These are phyloP conservation scores for Pseudomyrmex pallidus DNA, from an alignment of 1,140 invertebrate species.

Conservation along the genomic window DNA sequence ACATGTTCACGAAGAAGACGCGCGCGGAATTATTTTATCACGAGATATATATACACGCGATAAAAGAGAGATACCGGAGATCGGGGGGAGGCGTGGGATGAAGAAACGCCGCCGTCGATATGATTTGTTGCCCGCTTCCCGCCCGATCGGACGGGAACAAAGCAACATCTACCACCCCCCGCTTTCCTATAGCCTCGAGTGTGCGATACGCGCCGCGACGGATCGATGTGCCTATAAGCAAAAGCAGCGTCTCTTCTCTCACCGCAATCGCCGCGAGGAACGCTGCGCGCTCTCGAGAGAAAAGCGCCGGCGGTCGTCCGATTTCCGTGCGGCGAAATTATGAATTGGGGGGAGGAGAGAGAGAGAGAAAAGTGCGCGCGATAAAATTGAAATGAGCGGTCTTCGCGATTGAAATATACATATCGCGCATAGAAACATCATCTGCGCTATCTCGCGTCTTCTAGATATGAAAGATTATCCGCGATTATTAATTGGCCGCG, in stretches of 20 bases:
- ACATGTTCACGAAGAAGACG: conserved; percentile 59
- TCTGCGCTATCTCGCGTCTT: not conserved
- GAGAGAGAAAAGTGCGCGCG: conserved; percentile 13
- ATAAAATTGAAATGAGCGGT: conserved; percentile 13
- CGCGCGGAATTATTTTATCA: conserved; percentile 14
- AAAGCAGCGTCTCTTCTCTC: not conserved
- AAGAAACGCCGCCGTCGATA: conserved; percentile 65
- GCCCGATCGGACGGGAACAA: conserved; percentile 47
- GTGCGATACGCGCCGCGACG: not conserved
- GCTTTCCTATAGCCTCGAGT: conserved; percentile 19
- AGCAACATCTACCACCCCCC: conserved; percentile 31
- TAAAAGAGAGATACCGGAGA: conserved; percentile 45
- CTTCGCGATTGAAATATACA: conserved; percentile 20
- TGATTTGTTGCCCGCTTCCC: conserved; percentile 65
- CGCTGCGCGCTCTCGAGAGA: not conserved
- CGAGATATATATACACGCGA: not conserved
- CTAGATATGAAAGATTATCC: conserved; percentile 7
- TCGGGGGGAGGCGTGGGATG: conserved; percentile 54
- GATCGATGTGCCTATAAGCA: conserved; percentile 32
- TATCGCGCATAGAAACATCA: not conserved
- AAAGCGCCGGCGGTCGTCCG: not conserved
- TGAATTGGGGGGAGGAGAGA: conserved; percentile 14
- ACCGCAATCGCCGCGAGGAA: conserved; percentile 35
- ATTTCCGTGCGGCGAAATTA: conserved; percentile 19
- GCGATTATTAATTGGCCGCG: conserved; percentile 16